phyloP scores from a whole-genome alignment of 2,797 vertebrate genomes.

The Ctenosaura bakeri region DNA sequence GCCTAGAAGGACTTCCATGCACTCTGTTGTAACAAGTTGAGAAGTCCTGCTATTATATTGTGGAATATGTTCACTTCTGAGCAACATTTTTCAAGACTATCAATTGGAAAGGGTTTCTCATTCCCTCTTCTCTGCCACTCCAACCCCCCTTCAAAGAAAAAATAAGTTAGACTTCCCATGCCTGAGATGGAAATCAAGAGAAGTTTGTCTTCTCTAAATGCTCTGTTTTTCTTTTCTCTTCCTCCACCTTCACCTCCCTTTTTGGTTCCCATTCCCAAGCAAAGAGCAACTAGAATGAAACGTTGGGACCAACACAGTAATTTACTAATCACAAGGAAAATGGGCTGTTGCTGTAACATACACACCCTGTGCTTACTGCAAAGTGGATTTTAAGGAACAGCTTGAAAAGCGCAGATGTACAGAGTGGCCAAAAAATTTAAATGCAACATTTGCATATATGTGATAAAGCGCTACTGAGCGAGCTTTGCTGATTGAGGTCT shows the following conservation, averaged over 20 bases:
- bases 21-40: slow-evolving; percentile 58
- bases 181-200: slow-evolving; percentile 71
- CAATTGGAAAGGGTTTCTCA: slow-evolving; percentile 71
- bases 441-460: slow-evolving; percentile 61
- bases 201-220: slow-evolving; percentile 68
- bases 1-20: slow-evolving; percentile 66
- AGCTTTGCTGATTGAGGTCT: slow-evolving; percentile 54
- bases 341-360: slow-evolving; percentile 58
- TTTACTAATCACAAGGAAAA: slow-evolving; percentile 75
- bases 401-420: slow-evolving; percentile 53
- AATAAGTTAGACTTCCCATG: slow-evolving; percentile 66
- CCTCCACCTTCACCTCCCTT: rapidly evolving
- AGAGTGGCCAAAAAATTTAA: slow-evolving; percentile 51
- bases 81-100: slow-evolving; percentile 74
- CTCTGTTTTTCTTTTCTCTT: slow-evolving; percentile 37
- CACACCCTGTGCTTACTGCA: slow-evolving; percentile 57
- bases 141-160: slow-evolving; percentile 19
- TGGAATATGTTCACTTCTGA: slow-evolving; percentile 62
- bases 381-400: slow-evolving; percentile 69
- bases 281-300: slow-evolving; percentile 68
- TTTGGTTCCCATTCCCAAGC: slow-evolving; percentile 57
- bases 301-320: slow-evolving; percentile 61
- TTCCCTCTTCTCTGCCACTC: too few species aligned
- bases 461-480: slow-evolving; percentile 54
- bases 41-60: slow-evolving; percentile 75